Percentiles rank a stretch among this genome's conserved stretches.
Conservation (phyloP, 1,140 invertebrate genomes). For the Eriosoma lanigerum region DNA sequence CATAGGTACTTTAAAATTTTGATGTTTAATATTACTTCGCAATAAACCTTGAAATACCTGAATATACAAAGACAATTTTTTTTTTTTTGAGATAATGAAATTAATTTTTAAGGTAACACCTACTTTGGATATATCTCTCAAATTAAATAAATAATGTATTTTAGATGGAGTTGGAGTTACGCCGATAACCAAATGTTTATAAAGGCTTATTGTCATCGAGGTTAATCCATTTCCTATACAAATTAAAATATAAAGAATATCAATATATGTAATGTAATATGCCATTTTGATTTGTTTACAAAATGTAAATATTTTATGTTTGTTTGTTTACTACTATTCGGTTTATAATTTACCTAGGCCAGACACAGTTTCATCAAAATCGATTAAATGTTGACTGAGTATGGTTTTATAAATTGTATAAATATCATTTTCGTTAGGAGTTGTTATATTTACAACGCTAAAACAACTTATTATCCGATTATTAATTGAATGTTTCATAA, state of each 20-base stretch:
- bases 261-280: too few relatives aligned
- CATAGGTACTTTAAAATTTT: conserved; percentile 66
- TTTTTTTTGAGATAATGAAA: too few relatives aligned
- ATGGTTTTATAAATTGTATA: conserved; percentile 5
- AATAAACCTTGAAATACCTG: conserved; percentile 75
- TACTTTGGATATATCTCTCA: conserved; percentile 84
- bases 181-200: conserved; percentile 70
- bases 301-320: too few relatives aligned
- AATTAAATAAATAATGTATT: conserved; percentile 88
- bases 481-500: neutral
- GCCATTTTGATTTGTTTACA: too few relatives aligned
- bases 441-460: conserved; percentile 1
- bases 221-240: conserved; percentile 65
- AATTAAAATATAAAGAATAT: too few relatives aligned
- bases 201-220: conserved; percentile 86
- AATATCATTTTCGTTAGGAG: neutral
- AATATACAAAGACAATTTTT: neutral
- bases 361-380: conserved; percentile 22
- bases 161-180: conserved; percentile 85
- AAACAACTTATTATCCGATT: neutral
- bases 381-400: neutral
- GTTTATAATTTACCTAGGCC: neutral
- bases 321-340: too few relatives aligned
- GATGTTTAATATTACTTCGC: conserved; percentile 71
- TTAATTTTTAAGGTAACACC: conserved; percentile 59